Conservation (phyloP, 2,797 vertebrate genomes). For the Dendrocincla fuliginosa region DNA sequence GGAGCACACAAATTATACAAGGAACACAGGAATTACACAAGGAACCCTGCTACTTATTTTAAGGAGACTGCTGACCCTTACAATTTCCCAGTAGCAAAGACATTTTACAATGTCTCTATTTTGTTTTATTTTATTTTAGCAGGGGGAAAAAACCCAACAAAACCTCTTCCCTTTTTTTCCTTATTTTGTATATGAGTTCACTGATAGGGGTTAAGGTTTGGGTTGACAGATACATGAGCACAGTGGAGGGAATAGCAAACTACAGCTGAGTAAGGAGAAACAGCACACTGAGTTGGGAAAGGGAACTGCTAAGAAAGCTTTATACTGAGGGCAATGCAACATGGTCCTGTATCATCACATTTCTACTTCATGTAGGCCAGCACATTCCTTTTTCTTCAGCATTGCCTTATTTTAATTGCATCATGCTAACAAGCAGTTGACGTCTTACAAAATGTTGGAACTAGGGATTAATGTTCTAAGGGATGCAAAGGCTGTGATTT, state of each 20-base stretch:
- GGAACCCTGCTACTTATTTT: neutral
- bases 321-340: neutral
- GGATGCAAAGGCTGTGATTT: neutral
- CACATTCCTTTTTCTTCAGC: neutral
- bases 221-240: neutral
- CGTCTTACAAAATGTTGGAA: neutral
- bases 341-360: neutral
- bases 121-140: neutral
- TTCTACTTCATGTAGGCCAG: neutral
- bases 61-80: neutral
- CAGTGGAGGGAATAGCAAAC: neutral
- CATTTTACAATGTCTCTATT: neutral
- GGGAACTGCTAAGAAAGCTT: neutral
- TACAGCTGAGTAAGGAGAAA: neutral
- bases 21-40: neutral
- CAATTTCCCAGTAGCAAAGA: neutral
- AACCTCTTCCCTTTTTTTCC: neutral
- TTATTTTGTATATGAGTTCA: neutral
- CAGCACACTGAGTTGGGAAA: neutral
- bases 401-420: neutral
- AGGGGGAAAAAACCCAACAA: fast-evolving
- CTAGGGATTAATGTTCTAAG: neutral
- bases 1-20: neutral
- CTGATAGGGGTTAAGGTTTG: neutral
- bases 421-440: neutral